Conservation (phyloP, 2,888 invertebrate species). For the Caenorhabditis japonica region DNA sequence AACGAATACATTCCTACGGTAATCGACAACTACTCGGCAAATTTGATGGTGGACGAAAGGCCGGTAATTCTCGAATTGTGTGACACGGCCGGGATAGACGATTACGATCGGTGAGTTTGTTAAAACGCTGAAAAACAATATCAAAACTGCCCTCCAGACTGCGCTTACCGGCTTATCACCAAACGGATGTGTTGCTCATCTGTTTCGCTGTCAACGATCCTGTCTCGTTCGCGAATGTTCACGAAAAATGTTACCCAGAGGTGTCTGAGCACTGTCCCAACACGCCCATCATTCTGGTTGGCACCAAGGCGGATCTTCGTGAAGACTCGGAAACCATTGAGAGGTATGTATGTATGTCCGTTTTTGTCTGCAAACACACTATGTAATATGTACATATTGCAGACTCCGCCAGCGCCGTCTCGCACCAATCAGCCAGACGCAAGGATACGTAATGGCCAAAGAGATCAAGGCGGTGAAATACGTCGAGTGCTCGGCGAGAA, state of each 20-base stretch:
- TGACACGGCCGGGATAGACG: constrained; percentile 75
- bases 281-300: constrained; percentile 96
- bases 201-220: constrained; percentile 99
- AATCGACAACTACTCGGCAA: constrained; percentile 75
- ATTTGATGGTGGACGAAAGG: constrained; percentile 76
- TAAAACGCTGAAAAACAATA: no score
- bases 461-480: constrained; percentile 99
- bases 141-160: no score
- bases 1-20: constrained; percentile 99
- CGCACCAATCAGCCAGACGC: constrained; percentile 94
- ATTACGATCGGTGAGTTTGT: constrained; percentile 56
- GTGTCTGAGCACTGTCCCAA: constrained; percentile 99
- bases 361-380: no score
- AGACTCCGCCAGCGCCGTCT: constrained; percentile 80
- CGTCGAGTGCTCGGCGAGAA: constrained; percentile 98
- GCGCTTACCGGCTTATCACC: constrained; percentile 68
- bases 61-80: constrained; percentile 72
- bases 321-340: constrained; percentile 91
- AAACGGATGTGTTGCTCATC: constrained; percentile 82
- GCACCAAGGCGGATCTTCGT: constrained; percentile 96
- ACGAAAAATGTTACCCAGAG: constrained; percentile 99
- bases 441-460: constrained; percentile 89
- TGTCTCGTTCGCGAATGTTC: constrained; percentile 98
- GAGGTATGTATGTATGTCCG: no score
- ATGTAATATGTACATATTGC: constrained; percentile 8